These are phyloP conservation scores for Oenanthe oenanthe DNA, from an alignment of 2,113 vertebrate genomes.

Conservation along the genomic window DNA sequence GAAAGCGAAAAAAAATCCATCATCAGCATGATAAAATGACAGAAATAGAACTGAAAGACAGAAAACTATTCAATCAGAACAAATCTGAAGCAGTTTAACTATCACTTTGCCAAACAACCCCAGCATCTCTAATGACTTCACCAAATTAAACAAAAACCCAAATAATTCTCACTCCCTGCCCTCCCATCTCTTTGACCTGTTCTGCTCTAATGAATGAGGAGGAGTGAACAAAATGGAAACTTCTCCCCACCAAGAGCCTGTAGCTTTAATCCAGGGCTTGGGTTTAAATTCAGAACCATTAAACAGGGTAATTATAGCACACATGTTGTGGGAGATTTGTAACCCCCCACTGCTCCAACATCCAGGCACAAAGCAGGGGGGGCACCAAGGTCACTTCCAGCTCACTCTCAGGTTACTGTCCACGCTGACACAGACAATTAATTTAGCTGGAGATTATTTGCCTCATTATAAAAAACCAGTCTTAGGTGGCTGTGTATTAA, in stretches of 20 bases:
- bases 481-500: background rate
- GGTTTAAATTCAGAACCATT: constrained; percentile 3
- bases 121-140: background rate
- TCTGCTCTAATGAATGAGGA: background rate
- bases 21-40: background rate
- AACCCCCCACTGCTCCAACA: background rate
- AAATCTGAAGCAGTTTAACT: background rate
- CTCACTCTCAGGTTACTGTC: background rate
- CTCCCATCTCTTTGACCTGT: background rate
- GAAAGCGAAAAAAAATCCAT: background rate
- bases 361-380: background rate
- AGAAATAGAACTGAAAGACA: background rate
- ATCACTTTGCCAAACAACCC: background rate
- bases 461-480: background rate
- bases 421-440: background rate
- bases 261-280: background rate
- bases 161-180: background rate
- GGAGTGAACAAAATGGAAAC: background rate
- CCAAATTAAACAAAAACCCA: background rate
- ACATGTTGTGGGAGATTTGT: background rate
- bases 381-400: background rate
- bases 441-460: background rate
- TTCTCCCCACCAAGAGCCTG: background rate
- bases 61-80: background rate
- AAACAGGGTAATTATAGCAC: constrained; percentile 15